Evolutionary conservation across 2,888 invertebrate species (phyloP).

Genomic region (Nemotelus pantherinus): DNA sequence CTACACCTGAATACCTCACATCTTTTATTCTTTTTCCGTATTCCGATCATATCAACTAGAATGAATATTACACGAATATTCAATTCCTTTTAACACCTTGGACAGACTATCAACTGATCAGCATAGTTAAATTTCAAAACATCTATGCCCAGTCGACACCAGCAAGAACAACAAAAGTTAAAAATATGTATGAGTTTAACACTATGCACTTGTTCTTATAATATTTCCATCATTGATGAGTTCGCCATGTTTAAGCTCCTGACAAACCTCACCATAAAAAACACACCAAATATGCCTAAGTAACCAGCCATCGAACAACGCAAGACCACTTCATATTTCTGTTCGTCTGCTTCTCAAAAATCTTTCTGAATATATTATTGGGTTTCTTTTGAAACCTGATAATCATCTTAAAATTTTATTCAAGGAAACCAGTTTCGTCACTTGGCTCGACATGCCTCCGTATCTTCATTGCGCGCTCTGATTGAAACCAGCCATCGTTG

Average conservation of each 20-base stretch:
- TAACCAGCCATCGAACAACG: conserved; percentile 18
- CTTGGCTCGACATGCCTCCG: background rate
- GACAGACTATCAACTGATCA: background rate
- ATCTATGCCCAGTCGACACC: background rate
- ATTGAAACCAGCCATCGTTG: conserved; percentile 23
- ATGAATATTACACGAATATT: conserved; percentile 1
- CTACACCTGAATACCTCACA: background rate
- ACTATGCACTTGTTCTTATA: conserved; percentile 3
- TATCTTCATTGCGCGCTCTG: conserved; percentile 14
- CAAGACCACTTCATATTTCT: conserved; percentile 42
- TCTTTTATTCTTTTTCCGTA: background rate
- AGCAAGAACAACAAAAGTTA: background rate
- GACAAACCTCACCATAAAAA: background rate
- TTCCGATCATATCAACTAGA: background rate
- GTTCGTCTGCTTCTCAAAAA: conserved; percentile 21
- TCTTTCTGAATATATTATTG: conserved; percentile 43
- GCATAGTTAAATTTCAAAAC: background rate
- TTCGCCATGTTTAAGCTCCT: background rate
- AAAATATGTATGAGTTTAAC: background rate
- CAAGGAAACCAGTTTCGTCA: conserved; percentile 44
- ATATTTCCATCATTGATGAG: background rate
- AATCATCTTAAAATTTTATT: conserved; percentile 42
- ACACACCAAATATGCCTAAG: background rate
- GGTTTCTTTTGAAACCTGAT: conserved; percentile 49
- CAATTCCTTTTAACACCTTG: conserved; percentile 13